These are phyloP conservation scores for Pardosa pseudoannulata DNA, from an alignment of 2,888 invertebrate species.

Conservation along the genomic window DNA sequence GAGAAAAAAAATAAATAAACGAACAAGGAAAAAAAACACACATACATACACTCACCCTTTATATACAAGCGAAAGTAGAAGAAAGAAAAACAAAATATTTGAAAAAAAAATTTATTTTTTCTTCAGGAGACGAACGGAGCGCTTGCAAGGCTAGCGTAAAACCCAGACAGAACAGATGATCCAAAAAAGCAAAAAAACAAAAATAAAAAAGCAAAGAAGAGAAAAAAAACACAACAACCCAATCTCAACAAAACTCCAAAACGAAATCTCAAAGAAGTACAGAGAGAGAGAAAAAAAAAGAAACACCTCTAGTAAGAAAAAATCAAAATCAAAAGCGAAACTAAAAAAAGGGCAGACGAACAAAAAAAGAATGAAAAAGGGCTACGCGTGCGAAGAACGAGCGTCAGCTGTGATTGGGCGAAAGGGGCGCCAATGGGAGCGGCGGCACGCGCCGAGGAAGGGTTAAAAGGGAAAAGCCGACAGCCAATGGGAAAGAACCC, in stretches of 20 bases:
- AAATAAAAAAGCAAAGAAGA: not conserved
- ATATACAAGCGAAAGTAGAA: conserved; percentile 9
- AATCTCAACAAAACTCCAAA: conserved; percentile 8
- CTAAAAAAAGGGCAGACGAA: not conserved
- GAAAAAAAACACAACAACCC: not conserved
- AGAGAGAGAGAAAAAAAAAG: no score
- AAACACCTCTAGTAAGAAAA: not conserved
- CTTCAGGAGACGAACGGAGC: not conserved
- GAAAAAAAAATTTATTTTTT: no score
- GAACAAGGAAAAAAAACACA: not conserved
- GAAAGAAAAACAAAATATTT: not conserved
- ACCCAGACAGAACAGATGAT: conserved; percentile 7
- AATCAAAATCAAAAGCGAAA: not conserved
- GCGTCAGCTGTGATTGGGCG: conserved; percentile 15
- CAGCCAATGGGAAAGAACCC: not conserved
- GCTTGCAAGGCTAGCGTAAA: no score
- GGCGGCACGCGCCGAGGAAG: conserved; percentile 6
- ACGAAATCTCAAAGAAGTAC: conserved; percentile 10
- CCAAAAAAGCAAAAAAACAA: not conserved
- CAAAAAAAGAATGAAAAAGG: not conserved
- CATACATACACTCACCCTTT: no score
- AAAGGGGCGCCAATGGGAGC: conserved; percentile 1
- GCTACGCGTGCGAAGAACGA: not conserved
- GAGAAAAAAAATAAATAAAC: not conserved
- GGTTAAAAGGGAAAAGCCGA: not conserved